Evolutionary conservation across 53 echinoderm and acorn worm genomes (phyloP).

Genomic region (Crossaster papposus): DNA sequence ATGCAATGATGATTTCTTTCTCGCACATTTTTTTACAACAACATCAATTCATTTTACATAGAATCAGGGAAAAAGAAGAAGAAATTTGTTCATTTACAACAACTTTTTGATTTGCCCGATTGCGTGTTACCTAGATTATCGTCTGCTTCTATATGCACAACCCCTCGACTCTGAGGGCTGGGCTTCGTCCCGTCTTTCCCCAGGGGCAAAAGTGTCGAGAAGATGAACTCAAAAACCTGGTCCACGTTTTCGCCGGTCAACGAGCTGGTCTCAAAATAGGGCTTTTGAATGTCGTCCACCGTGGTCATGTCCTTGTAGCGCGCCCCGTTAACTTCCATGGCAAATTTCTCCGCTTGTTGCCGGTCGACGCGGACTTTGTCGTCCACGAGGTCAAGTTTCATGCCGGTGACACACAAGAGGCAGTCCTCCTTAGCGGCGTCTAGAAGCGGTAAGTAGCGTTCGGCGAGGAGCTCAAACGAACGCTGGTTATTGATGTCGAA

Average conservation of each 20-base stretch:
- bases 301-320: slow-evolving; percentile 52
- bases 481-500: slow-evolving; percentile 83
- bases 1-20: too few species aligned
- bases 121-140: background rate
- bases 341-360: slow-evolving; percentile 78
- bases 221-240: slow-evolving; percentile 92
- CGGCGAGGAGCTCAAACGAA: slow-evolving; percentile 84
- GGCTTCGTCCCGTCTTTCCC: slow-evolving; percentile 11
- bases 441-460: slow-evolving; percentile 90
- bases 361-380: slow-evolving; percentile 42
- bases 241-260: slow-evolving; percentile 81
- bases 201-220: slow-evolving; percentile 68
- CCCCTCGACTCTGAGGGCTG: slow-evolving; percentile 29
- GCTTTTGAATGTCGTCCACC: slow-evolving; percentile 29
- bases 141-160: slow-evolving; percentile 15
- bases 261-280: slow-evolving; percentile 97
- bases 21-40: too few species aligned
- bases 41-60: too few species aligned
- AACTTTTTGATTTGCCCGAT: slow-evolving; percentile 26
- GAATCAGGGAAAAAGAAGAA: too few species aligned
- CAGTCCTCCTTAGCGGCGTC: slow-evolving; percentile 95
- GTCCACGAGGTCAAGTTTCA: slow-evolving; percentile 80
- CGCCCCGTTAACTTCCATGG: slow-evolving; percentile 70
- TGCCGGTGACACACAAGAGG: slow-evolving; percentile 81
- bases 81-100: slow-evolving; percentile 42